Conservation (phyloP, 2,113 vertebrate species). For the Scomber colias region DNA sequence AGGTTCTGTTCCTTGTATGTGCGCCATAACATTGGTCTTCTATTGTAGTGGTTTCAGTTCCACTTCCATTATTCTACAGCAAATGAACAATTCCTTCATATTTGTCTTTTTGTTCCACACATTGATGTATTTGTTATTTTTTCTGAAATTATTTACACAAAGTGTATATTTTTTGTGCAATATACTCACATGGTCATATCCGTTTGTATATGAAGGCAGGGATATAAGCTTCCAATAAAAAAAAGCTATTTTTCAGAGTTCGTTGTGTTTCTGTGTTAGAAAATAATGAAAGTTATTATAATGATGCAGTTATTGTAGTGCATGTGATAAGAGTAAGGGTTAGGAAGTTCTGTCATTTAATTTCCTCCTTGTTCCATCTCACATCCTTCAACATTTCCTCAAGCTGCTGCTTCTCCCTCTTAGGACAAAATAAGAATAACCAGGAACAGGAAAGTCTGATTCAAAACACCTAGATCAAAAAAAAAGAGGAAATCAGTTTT, state of each 20-base stretch:
- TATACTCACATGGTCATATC: neutral
- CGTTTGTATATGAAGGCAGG: neutral
- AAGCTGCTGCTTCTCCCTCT: slow-evolving; percentile 89
- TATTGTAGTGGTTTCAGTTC: neutral
- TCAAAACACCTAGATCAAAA: no score
- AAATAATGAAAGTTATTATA: no score
- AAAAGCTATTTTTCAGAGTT: neutral
- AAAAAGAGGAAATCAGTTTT: neutral
- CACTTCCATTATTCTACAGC: neutral
- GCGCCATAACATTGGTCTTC: neutral
- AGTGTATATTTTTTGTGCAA: neutral
- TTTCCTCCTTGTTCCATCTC: slow-evolving; percentile 86
- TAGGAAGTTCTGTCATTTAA: slow-evolving; percentile 35
- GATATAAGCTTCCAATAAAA: slow-evolving; percentile 26
- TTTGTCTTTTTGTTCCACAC: neutral
- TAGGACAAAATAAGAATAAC: slow-evolving; percentile 1
- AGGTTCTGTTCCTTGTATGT: neutral
- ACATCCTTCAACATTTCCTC: slow-evolving; percentile 83
- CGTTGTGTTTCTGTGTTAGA: neutral
- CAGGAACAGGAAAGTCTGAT: neutral
- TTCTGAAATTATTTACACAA: neutral
- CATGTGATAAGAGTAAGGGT: no score
- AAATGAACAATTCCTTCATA: slow-evolving; percentile 12
- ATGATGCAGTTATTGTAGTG: no score
- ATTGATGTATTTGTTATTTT: neutral